phyloP scores from a whole-genome alignment of 2,113 vertebrate species.

The Benitochromis conjunctus region DNA sequence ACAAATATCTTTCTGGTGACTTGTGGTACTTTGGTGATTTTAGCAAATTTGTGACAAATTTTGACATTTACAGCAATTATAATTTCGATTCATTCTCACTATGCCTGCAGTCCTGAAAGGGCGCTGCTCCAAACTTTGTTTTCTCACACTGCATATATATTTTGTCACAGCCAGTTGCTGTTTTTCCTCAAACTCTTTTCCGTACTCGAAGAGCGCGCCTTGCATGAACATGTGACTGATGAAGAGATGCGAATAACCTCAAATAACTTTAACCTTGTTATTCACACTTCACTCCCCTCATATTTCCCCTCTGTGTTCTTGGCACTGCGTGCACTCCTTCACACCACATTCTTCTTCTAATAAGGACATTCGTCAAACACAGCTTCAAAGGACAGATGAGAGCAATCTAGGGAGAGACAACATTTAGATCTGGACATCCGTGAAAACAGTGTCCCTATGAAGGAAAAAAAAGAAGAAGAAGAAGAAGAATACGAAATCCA shows the following conservation, averaged over 20 bases:
- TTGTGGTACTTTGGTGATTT: neutral
- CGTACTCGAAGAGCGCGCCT: neutral
- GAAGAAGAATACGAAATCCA: neutral
- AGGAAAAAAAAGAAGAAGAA: neutral
- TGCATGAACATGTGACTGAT: constrained; percentile 14
- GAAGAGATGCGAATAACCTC: constrained; percentile 1
- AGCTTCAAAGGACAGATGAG: constrained; percentile 27
- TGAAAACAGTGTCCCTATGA: neutral
- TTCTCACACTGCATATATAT: neutral
- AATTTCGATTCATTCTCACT: neutral
- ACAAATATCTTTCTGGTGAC: neutral
- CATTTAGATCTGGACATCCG: neutral
- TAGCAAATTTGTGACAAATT: neutral
- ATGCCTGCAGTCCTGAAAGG: neutral
- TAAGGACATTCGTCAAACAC: constrained; percentile 2
- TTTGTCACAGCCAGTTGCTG: neutral
- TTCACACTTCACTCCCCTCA: neutral
- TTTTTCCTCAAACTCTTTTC: neutral
- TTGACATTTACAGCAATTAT: neutral
- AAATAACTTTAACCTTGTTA: constrained; percentile 12
- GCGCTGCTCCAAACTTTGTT: neutral
- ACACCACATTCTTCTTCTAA: constrained; percentile 48
- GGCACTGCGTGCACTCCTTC: neutral
- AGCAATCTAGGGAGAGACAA: neutral
- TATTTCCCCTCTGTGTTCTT: neutral